These are phyloP conservation scores for Meandrina meandrites DNA, from an alignment of 92 coral and sea anemone genomes.

Conservation along the genomic window DNA sequence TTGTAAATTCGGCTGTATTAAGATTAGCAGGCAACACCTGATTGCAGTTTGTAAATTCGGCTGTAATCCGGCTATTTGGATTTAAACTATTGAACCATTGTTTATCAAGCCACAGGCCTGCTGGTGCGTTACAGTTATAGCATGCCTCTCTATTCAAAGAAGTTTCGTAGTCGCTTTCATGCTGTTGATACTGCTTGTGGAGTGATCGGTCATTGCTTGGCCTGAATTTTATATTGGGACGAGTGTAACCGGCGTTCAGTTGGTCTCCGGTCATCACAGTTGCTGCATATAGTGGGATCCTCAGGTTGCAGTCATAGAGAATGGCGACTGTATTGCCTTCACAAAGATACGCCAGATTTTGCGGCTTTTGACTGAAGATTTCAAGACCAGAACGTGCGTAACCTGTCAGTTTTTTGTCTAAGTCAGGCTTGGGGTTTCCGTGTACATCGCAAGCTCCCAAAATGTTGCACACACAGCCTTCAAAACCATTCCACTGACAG, in stretches of 20 bases:
- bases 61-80: neutral
- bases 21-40: neutral
- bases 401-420: neutral
- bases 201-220: neutral
- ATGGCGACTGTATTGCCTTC: slow-evolving; percentile 35
- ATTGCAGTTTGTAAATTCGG: neutral
- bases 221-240: neutral
- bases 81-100: neutral
- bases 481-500: slow-evolving; percentile 18
- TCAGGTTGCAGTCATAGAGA: slow-evolving; percentile 46
- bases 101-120: neutral
- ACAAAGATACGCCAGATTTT: slow-evolving; percentile 29
- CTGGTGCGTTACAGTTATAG: neutral
- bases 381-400: slow-evolving; percentile 18
- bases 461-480: slow-evolving; percentile 35
- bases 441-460: slow-evolving; percentile 23
- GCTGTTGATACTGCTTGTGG: neutral
- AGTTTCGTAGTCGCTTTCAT: neutral
- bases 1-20: neutral
- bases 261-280: slow-evolving; percentile 38
- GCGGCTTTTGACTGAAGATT: neutral
- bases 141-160: neutral
- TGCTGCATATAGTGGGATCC: slow-evolving; percentile 53
- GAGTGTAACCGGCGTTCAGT: neutral
- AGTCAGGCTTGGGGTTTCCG: neutral